Evolutionary conservation across 1,140 invertebrate species (phyloP), one percentile per base, ranked within the genome.

Genomic region (Spodoptera frugiperda): DNA sequence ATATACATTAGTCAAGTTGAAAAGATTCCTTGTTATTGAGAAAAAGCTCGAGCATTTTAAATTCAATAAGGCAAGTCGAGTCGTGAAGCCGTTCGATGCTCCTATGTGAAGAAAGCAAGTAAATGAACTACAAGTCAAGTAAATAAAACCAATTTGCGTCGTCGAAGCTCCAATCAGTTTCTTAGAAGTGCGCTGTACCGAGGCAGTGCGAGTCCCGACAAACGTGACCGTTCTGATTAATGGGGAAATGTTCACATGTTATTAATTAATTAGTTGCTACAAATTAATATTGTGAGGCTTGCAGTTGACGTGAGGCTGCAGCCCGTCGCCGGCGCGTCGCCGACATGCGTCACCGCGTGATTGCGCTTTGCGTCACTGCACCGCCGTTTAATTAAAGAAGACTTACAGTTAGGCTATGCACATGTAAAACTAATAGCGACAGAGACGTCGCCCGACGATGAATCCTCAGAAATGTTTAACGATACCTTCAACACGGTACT

Each of bases 281-380:
- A 89, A 91, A 92, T 91, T 91, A 93, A 91, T 91, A 88, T 87
- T 82, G 85, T 85, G 77, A 84, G 84, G 84, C 82, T 88, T 93
- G 91, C 87, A 91, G 84, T 82, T 89, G 91, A 90, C 90, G 84
- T 84, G 74, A 79, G 82, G 82, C 30, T 80, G 87, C 80, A 85
- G 68, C 15, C 39, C 59, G 59, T 21, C 61, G 67, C 53, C 77
- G 83, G 82, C 81, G 78, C 61, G 83, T 82, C 81, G 78, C 61
- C 71, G 77, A 67, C 80, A 76, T 82, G 73, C 81, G 77, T 74
- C 70, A 79, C 76, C 55, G 61, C 68, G 54, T 83, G 81, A 84
- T 81, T 86, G 84, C 78, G 79, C 78, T 82, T 83, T 81, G 76
- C 79, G 80, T 84, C 80, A 82, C 78, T 70, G 61, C 76, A 78